Conservation (phyloP, 2,888 invertebrate genomes). For the Spialia ferax region DNA sequence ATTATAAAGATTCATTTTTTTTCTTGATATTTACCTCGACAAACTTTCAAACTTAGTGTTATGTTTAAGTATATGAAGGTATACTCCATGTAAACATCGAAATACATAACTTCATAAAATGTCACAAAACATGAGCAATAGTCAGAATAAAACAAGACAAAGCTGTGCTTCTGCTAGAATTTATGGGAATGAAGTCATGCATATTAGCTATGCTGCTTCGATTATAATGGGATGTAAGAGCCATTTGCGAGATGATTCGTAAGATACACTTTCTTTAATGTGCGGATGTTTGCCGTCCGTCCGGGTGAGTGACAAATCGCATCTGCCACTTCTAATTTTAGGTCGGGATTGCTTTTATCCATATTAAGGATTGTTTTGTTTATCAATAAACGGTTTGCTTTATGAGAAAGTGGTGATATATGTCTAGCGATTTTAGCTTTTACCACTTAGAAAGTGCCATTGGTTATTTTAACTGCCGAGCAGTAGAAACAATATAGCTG, state of each 20-base stretch:
- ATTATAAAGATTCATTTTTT: no score
- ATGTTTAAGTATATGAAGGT: no score
- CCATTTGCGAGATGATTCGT: conserved; percentile 22
- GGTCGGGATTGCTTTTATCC: not conserved
- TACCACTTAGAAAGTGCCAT: not conserved
- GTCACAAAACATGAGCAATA: not conserved
- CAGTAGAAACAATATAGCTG: not conserved
- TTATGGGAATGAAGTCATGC: not conserved
- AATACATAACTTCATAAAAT: no score
- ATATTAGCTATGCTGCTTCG: not conserved
- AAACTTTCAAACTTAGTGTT: no score
- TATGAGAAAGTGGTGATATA: not conserved
- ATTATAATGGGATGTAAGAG: conserved; percentile 20
- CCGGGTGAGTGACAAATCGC: conserved; percentile 50
- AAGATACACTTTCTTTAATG: conserved; percentile 30
- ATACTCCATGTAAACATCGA: no score
- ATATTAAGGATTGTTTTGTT: conserved; percentile 10
- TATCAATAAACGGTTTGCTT: not conserved
- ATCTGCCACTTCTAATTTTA: conserved; percentile 49
- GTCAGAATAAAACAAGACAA: not conserved
- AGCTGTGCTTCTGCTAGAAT: not conserved
- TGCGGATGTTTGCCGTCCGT: conserved; percentile 47
- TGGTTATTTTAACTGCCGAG: not conserved
- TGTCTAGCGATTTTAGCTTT: not conserved
- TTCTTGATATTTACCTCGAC: no score